Percentiles rank a stretch among this genome's conserved stretches.
These are phyloP conservation scores for Eristalinus aeneus DNA, from an alignment of 2,888 invertebrate species.

Conservation along the genomic window DNA sequence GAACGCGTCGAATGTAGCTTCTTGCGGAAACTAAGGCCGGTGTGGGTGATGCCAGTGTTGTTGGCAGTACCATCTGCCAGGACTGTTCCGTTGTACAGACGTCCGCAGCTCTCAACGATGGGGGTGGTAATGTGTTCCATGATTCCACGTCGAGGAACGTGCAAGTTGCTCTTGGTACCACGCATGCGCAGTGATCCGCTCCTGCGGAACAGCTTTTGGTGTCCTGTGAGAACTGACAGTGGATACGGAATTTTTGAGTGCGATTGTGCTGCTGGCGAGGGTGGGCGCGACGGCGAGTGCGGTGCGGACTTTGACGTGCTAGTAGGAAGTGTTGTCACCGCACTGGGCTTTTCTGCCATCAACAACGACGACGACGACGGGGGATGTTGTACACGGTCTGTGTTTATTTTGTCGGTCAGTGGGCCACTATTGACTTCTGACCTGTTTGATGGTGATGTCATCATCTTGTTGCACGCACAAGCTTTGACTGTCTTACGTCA, in stretches of 20 bases:
- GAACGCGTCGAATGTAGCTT: constrained; percentile 65
- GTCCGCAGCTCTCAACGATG: constrained; percentile 56
- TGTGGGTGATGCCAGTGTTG: constrained; percentile 68
- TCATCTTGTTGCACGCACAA: constrained; percentile 49
- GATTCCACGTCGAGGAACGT: constrained; percentile 71
- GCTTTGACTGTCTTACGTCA: constrained; percentile 40
- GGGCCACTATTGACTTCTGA: constrained; percentile 41
- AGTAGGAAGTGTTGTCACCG: constrained; percentile 45
- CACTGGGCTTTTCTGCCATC: constrained; percentile 11
- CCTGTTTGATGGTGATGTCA: constrained; percentile 47
- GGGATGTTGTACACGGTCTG: constrained; percentile 36
- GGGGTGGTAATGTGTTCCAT: constrained; percentile 73
- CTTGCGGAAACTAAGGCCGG: constrained; percentile 69
- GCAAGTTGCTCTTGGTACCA: constrained; percentile 81
- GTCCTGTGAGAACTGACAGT: constrained; percentile 70
- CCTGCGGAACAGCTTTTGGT: constrained; percentile 82
- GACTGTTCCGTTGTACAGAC: constrained; percentile 70
- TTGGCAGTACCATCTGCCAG: constrained; percentile 69
- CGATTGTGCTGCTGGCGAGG: constrained; percentile 58
- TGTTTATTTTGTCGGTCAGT: constrained; percentile 63
- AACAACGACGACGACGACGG: neutral
- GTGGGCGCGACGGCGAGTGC: constrained; percentile 71
- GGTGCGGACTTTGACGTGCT: constrained; percentile 72
- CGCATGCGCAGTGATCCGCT: constrained; percentile 86
- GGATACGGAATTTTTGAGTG: constrained; percentile 71